Conservation (phyloP, 2,113 vertebrate genomes). For the Tapirus terrestris region DNA sequence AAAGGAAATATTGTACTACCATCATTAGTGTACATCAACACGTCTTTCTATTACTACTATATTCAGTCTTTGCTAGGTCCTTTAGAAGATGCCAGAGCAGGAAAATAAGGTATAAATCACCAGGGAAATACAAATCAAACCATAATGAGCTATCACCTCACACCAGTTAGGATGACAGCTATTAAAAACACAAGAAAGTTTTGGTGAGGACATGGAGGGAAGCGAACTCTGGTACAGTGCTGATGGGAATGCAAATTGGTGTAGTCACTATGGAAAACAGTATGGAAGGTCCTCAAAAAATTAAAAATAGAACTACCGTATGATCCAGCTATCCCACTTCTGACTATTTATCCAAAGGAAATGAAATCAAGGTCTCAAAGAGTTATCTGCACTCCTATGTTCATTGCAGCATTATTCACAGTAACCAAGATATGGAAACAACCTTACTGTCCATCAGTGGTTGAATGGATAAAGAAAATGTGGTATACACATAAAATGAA, state of each 20-base stretch:
- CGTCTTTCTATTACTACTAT: not conserved
- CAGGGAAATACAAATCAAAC: not conserved
- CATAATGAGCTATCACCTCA: not conserved
- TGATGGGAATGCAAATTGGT: no score
- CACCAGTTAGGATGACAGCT: not conserved
- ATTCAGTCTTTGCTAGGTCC: not conserved
- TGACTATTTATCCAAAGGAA: not conserved
- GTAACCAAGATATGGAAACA: not conserved
- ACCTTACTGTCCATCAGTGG: not conserved
- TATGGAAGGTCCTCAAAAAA: not conserved
- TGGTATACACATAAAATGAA: no score
- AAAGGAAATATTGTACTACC: rapidly evolving
- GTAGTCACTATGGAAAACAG: not conserved
- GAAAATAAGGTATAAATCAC: not conserved
- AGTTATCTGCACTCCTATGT: not conserved
- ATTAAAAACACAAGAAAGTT: not conserved
- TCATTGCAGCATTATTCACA: not conserved
- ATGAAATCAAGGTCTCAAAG: not conserved
- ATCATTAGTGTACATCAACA: rapidly evolving
- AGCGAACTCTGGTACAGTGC: not conserved
- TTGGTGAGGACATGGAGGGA: not conserved
- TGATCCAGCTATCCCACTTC: not conserved
- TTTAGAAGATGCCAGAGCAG: not conserved
- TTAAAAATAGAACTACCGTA: not conserved
- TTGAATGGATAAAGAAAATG: not conserved